Conservation (phyloP, 2,888 invertebrate genomes). For the Caenorhabditis zanzibari region DNA sequence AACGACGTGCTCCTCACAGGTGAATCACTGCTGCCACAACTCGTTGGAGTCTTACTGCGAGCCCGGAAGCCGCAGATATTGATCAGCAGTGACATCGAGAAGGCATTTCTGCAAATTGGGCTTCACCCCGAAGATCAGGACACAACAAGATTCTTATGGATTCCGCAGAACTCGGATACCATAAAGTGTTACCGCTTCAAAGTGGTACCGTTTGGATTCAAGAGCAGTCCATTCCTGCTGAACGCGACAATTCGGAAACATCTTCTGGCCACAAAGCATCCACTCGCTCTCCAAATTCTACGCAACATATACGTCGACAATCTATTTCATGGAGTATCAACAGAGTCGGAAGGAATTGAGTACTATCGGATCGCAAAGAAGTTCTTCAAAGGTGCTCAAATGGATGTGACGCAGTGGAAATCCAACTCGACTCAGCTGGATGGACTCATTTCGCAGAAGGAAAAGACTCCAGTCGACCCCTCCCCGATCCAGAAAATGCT, state of each 20-base stretch:
- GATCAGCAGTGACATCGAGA: constrained; percentile 69
- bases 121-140: constrained; percentile 67
- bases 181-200: constrained; percentile 52
- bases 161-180: background rate
- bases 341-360: background rate
- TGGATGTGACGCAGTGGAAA: constrained; percentile 10
- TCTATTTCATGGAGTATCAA: constrained; percentile 25
- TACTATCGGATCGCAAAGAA: background rate
- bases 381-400: constrained; percentile 3
- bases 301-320: constrained; percentile 38
- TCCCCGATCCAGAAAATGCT: constrained; percentile 25
- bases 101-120: constrained; percentile 71
- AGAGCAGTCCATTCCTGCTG: constrained; percentile 66
- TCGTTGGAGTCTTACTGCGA: constrained; percentile 64
- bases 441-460: background rate
- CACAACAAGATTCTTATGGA: constrained; percentile 68
- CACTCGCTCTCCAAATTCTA: background rate
- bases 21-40: constrained; percentile 47
- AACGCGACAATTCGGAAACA: constrained; percentile 60
- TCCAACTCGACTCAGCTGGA: constrained; percentile 1
- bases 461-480: constrained; percentile 28
- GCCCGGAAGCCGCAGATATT: constrained; percentile 38
- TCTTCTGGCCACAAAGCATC: background rate
- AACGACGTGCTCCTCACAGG: constrained; percentile 69
- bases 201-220: constrained; percentile 71